A percentile compares a stretch with the other conserved stretches of the same genome.
Conservation (phyloP, 2,113 vertebrate species). For the Hydropotes inermis region DNA sequence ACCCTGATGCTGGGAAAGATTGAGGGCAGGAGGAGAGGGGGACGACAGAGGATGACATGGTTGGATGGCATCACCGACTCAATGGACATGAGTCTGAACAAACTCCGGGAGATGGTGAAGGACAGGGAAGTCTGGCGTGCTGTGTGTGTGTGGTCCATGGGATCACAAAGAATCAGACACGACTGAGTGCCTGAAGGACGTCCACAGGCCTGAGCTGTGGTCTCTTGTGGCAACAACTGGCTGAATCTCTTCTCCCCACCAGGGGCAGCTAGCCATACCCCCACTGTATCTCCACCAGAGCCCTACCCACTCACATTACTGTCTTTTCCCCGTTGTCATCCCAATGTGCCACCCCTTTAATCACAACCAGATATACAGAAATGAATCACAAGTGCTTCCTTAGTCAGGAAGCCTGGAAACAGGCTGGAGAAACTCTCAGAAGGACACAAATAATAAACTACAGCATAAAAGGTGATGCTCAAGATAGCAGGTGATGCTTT, state of each 20-base stretch:
- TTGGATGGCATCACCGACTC: not conserved
- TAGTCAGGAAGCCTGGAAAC: not conserved
- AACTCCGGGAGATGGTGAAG: not conserved
- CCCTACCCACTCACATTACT: not conserved
- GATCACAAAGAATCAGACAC: not conserved
- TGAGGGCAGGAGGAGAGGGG: not conserved
- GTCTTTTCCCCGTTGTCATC: not conserved
- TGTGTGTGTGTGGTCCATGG: not conserved
- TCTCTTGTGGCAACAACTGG: not conserved
- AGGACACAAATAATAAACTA: not conserved
- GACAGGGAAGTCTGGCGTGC: not conserved
- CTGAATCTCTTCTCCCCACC: not conserved
- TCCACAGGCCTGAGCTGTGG: not conserved
- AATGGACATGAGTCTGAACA: not conserved
- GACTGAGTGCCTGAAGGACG: accelerated
- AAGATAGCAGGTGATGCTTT: not conserved
- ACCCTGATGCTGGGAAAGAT: not conserved
- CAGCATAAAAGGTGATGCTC: too few species aligned
- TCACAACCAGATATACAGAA: not conserved
- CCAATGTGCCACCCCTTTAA: not conserved
- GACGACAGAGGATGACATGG: not conserved
- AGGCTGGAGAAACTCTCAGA: not conserved
- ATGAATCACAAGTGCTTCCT: not conserved
- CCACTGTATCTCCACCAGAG: not conserved
- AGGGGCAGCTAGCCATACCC: not conserved